Percentiles rank a stretch among this genome's conserved stretches.
Conservation (phyloP, 2,888 invertebrate genomes). For the Drosophila phalerata region DNA sequence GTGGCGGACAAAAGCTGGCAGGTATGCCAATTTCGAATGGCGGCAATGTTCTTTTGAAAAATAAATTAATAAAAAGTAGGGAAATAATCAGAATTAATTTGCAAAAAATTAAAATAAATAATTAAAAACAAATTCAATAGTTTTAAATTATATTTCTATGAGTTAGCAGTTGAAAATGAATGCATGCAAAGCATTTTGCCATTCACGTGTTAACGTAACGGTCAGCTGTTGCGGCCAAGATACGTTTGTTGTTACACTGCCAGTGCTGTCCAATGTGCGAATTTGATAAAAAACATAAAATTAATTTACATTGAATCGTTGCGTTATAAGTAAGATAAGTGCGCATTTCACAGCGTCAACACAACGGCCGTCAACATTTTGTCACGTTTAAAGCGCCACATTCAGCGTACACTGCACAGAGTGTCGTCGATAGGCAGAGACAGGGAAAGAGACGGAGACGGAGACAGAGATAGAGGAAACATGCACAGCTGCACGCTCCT, state of each 20-base stretch:
- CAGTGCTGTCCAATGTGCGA: constrained; percentile 56
- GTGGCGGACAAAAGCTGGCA: constrained; percentile 29
- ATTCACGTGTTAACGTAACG: constrained; percentile 31
- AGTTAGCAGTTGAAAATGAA: neutral
- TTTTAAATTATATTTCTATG: neutral
- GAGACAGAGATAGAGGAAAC: constrained; percentile 38
- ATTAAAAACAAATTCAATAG: neutral
- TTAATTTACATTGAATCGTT: constrained; percentile 33
- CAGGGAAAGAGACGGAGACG: constrained; percentile 3
- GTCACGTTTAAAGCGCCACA: constrained; percentile 28
- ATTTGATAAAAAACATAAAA: constrained; percentile 40
- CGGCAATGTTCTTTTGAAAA: constrained; percentile 13
- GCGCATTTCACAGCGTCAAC: constrained; percentile 37
- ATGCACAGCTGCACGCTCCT: constrained; percentile 90
- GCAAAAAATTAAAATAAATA: neutral
- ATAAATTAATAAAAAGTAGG: neutral
- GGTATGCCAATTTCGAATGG: neutral
- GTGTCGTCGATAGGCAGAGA: constrained; percentile 31
- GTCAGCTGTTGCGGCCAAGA: constrained; percentile 49
- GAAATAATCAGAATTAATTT: neutral
- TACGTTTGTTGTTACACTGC: constrained; percentile 58
- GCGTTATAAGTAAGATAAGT: constrained; percentile 45
- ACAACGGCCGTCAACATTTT: constrained; percentile 50
- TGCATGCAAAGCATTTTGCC: neutral
- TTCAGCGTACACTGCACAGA: constrained; percentile 37